These are phyloP conservation scores for Eolophus roseicapilla DNA, from an alignment of 2,113 vertebrate species.

Conservation along the genomic window DNA sequence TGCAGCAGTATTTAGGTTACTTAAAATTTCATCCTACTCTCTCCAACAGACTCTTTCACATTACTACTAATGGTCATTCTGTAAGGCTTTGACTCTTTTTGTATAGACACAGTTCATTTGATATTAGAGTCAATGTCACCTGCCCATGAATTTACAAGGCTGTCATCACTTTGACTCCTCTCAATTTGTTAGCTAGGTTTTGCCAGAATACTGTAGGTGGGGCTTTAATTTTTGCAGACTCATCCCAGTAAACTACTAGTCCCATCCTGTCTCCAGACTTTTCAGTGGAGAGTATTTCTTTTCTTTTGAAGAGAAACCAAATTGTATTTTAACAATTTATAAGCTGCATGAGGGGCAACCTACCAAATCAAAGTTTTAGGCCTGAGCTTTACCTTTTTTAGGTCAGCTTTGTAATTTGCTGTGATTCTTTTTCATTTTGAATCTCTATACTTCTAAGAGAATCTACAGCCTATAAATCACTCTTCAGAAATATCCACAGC, in stretches of 20 bases:
- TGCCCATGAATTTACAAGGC: not conserved
- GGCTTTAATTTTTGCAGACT: not conserved
- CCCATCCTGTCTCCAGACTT: not conserved
- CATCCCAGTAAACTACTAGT: not conserved
- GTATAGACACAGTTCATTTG: not conserved
- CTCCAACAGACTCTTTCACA: not conserved
- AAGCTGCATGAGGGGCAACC: not conserved
- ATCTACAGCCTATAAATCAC: constrained; percentile 1
- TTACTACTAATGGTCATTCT: not conserved
- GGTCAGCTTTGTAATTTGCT: not conserved
- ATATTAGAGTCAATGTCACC: not conserved
- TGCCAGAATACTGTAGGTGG: not conserved
- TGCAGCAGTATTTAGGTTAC: not conserved
- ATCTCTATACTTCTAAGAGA: not conserved
- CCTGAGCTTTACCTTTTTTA: not conserved
- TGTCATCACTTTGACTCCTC: not conserved
- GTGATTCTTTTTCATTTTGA: not conserved
- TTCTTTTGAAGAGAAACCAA: not conserved
- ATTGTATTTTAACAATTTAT: not conserved
- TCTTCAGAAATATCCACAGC: not conserved
- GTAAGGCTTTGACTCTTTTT: not conserved
- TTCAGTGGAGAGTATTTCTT: not conserved
- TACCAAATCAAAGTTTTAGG: constrained; percentile 12
- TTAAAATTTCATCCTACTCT: not conserved
- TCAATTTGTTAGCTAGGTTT: not conserved